phyloP scores from a whole-genome alignment of 1,140 invertebrate species.

The Nylanderia fulva region DNA sequence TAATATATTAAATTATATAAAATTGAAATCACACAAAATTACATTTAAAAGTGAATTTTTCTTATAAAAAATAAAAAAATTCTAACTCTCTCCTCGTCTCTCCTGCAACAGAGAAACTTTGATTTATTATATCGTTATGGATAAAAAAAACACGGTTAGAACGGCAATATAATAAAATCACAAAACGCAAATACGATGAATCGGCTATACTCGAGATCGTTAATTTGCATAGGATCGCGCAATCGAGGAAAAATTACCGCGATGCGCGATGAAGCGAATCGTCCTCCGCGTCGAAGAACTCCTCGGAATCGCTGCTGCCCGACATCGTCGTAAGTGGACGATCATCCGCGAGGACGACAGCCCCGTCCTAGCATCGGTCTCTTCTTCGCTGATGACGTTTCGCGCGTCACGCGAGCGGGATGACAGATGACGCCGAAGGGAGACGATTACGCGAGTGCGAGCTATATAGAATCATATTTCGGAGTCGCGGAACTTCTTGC shows the following conservation, averaged over 20 bases:
- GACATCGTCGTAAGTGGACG: conserved; percentile 84
- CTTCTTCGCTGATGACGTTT: conserved; percentile 68
- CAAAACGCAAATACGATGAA: neutral
- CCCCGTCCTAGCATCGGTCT: conserved; percentile 73
- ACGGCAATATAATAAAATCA: too few species aligned
- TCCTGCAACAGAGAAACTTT: too few species aligned
- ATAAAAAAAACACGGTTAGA: too few species aligned
- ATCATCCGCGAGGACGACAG: conserved; percentile 62
- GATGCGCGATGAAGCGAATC: conserved; percentile 87
- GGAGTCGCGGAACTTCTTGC: too few species aligned
- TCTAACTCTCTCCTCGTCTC: too few species aligned
- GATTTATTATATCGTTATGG: too few species aligned
- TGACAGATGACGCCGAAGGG: neutral
- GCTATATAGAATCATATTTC: conserved; percentile 64
- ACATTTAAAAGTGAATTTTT: too few species aligned
- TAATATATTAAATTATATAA: too few species aligned
- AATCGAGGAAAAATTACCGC: conserved; percentile 84
- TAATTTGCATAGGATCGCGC: too few species aligned
- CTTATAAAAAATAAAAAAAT: too few species aligned
- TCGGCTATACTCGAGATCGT: too few species aligned
- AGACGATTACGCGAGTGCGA: conserved; percentile 39
- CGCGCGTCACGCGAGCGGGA: conserved; percentile 61
- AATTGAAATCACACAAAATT: too few species aligned
- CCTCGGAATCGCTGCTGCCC: conserved; percentile 91
- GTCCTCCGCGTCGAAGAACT: conserved; percentile 95